These are phyloP conservation scores for Sylvilagus floridanus DNA, from an alignment of 2,797 vertebrate species.

Conservation along the genomic window DNA sequence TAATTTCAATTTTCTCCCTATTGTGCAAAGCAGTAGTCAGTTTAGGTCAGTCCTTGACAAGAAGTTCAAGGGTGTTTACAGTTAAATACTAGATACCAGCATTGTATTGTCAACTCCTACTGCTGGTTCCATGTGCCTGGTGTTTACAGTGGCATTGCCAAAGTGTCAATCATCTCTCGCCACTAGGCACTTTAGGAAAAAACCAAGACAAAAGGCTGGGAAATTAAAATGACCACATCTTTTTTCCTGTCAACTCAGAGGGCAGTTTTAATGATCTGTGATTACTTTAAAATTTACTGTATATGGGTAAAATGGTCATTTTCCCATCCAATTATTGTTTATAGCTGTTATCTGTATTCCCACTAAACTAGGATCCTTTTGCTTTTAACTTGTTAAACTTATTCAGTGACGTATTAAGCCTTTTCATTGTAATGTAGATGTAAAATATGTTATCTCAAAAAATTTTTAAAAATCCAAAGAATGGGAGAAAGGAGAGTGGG, in stretches of 20 bases:
- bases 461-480: too few relatives aligned
- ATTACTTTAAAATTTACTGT: too few relatives aligned
- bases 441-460: too few relatives aligned
- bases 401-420: too few relatives aligned
- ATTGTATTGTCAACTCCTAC: neutral
- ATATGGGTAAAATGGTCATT: too few relatives aligned
- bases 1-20: neutral
- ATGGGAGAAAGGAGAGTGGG: too few relatives aligned
- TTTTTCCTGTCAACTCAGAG: neutral
- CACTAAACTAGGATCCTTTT: too few relatives aligned
- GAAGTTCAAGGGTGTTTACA: neutral
- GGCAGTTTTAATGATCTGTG: too few relatives aligned
- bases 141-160: neutral
- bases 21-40: neutral
- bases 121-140: neutral
- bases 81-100: neutral
- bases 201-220: neutral
- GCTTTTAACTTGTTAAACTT: too few relatives aligned
- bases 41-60: neutral
- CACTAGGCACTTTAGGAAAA: neutral
- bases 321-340: too few relatives aligned
- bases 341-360: too few relatives aligned
- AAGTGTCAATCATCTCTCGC: neutral
- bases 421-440: too few relatives aligned
- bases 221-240: neutral